Evolutionary conservation across 2,113 vertebrate species (phyloP).

Genomic region (Mungos mungo): DNA sequence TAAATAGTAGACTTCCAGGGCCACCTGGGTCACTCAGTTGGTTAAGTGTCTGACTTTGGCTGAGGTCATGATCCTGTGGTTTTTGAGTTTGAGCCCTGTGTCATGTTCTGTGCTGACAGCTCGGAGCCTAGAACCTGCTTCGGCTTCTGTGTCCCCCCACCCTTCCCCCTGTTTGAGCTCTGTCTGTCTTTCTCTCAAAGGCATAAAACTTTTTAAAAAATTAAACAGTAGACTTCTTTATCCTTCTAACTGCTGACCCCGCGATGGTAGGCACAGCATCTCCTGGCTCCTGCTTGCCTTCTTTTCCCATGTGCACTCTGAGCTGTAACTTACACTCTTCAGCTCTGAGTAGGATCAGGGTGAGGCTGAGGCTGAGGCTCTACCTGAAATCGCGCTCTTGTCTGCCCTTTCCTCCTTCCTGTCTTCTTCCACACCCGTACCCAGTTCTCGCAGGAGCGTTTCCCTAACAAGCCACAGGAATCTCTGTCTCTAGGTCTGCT

Average conservation of each 20-base stretch:
- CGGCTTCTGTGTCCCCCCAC: too few relatives aligned
- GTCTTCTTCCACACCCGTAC: neutral
- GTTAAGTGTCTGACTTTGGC: too few relatives aligned
- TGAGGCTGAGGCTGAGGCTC: neutral
- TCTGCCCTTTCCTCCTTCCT: neutral
- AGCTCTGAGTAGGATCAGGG: neutral
- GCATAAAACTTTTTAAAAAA: too few relatives aligned
- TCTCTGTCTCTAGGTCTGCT: neutral
- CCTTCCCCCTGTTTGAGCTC: too few relatives aligned
- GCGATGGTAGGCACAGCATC: slow-evolving; percentile 64
- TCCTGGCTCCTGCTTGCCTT: neutral
- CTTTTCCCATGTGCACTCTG: neutral
- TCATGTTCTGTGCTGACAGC: too few relatives aligned
- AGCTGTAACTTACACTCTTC: neutral
- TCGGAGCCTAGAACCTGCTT: too few relatives aligned
- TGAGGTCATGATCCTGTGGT: too few relatives aligned
- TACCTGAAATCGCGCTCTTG: neutral
- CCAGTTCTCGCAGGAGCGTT: neutral
- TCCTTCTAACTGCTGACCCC: slow-evolving; percentile 83
- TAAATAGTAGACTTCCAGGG: slow-evolving; percentile 74
- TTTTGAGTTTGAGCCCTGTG: too few relatives aligned
- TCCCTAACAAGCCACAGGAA: neutral
- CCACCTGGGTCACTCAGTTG: too few relatives aligned
- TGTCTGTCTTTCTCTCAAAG: too few relatives aligned
- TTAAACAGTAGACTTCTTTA: slow-evolving; percentile 78